These are phyloP conservation scores for Macrosoma leucophasiata DNA, from an alignment of 2,888 invertebrate genomes.

Conservation along the genomic window DNA sequence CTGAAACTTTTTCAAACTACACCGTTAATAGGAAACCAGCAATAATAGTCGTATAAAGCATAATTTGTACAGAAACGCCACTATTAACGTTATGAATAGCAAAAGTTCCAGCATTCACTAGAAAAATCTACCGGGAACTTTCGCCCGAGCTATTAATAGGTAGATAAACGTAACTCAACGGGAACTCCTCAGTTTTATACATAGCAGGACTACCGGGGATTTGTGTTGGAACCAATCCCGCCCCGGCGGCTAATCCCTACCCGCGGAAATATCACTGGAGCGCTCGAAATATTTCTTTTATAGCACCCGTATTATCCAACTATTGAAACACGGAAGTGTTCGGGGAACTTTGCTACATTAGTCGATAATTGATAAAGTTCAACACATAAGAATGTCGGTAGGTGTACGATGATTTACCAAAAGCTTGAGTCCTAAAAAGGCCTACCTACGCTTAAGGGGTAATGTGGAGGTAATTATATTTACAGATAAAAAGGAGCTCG, in stretches of 20 bases:
- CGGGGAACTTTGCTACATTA: slow-evolving; percentile 53
- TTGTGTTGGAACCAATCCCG: slow-evolving; percentile 7
- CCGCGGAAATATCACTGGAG: background rate
- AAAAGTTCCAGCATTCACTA: no score
- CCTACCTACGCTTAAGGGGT: no score
- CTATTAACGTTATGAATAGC: no score
- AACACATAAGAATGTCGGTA: slow-evolving; percentile 31
- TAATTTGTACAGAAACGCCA: no score
- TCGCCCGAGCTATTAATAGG: slow-evolving; percentile 13
- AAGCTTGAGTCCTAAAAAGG: no score
- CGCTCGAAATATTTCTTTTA: slow-evolving; percentile 8
- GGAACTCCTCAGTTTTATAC: slow-evolving; percentile 6
- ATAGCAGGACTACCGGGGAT: background rate
- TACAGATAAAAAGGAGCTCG: no score
- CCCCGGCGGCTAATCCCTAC: slow-evolving; percentile 6
- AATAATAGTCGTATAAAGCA: no score
- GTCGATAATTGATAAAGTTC: slow-evolving; percentile 64
- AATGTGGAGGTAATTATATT: no score
- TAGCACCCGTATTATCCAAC: background rate
- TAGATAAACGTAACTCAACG: slow-evolving; percentile 12
- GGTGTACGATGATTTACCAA: no score
- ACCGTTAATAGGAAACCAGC: no score
- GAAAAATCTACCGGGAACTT: no score
- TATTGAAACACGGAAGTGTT: slow-evolving; percentile 19
- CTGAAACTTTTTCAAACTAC: no score